phyloP scores from a whole-genome alignment of 30 jellyfish, hydroid and myxozoan genomes.

The Aurelia sp. region DNA sequence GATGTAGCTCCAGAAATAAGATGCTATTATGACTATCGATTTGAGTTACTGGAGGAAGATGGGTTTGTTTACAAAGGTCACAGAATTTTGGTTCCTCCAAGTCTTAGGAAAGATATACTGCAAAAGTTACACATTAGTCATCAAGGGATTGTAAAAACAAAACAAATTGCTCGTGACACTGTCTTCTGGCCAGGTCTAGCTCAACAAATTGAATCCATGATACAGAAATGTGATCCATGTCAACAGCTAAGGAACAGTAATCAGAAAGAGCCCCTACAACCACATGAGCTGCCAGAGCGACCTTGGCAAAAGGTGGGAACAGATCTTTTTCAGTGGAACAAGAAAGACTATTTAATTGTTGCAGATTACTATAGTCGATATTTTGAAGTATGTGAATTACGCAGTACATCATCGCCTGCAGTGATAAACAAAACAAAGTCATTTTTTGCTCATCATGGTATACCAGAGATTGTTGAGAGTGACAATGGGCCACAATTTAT shows the following conservation, averaged over 20 bases:
- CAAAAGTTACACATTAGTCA: slow-evolving; percentile 21
- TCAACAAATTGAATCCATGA: slow-evolving; percentile 17
- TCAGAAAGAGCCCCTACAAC: slow-evolving; percentile 46
- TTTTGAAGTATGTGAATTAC: slow-evolving; percentile 25
- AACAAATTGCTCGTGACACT: slow-evolving; percentile 27
- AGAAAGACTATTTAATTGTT: slow-evolving; percentile 22
- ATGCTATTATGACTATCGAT: slow-evolving; percentile 22
- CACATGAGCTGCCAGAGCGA: slow-evolving; percentile 42
- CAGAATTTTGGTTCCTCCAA: slow-evolving; percentile 16
- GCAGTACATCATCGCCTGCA: slow-evolving; percentile 16
- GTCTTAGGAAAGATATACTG: slow-evolving; percentile 25
- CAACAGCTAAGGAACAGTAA: neutral
- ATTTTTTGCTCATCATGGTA: slow-evolving; percentile 39
- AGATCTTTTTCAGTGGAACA: slow-evolving; percentile 30
- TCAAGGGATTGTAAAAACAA: slow-evolving; percentile 26
- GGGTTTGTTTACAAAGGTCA: slow-evolving; percentile 16
- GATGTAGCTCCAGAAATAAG: slow-evolving; percentile 10
- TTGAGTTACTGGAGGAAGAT: slow-evolving; percentile 6
- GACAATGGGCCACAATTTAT: slow-evolving; percentile 60
- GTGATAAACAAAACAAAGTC: slow-evolving; percentile 20
- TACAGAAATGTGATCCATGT: slow-evolving; percentile 27
- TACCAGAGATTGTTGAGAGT: slow-evolving; percentile 32
- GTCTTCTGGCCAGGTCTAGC: slow-evolving; percentile 49
- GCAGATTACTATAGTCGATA: slow-evolving; percentile 45
- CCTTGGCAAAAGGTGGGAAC: slow-evolving; percentile 62